phyloP scores from a whole-genome alignment of 2,888 invertebrate species.

The Mythimna impura region DNA sequence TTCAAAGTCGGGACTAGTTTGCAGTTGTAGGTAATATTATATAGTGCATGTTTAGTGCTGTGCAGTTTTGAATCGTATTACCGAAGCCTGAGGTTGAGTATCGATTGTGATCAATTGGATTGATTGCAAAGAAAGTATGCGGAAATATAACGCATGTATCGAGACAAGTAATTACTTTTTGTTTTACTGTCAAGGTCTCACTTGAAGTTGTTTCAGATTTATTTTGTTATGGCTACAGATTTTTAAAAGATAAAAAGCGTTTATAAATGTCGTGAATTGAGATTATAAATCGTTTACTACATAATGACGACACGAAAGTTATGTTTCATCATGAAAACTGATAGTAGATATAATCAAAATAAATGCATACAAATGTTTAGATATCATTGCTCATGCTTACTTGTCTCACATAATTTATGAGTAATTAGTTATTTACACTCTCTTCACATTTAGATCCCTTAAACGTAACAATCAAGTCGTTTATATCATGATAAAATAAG shows the following conservation, averaged over 20 bases:
- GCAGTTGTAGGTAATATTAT: background rate
- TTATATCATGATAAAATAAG: background rate
- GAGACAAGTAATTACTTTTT: constrained; percentile 26
- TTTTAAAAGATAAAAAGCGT: background rate
- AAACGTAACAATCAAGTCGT: background rate
- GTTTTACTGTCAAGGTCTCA: constrained; percentile 39
- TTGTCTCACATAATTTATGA: constrained; percentile 4
- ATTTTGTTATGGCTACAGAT: background rate
- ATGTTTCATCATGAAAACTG: background rate
- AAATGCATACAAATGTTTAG: background rate
- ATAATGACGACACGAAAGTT: background rate
- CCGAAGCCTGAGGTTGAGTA: background rate
- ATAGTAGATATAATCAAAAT: constrained; percentile 22
- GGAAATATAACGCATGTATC: constrained; percentile 52
- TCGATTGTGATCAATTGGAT: background rate
- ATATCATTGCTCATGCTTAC: constrained; percentile 17
- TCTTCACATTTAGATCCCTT: constrained; percentile 27
- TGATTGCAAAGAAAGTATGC: constrained; percentile 47
- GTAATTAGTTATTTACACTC: constrained; percentile 18
- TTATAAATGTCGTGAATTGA: background rate
- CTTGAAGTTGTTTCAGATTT: background rate
- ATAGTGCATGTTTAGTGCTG: background rate
- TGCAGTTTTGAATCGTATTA: constrained; percentile 5
- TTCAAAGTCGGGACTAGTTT: constrained; percentile 8
- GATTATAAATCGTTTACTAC: background rate